These are phyloP conservation scores for Rhincodon typus DNA, from an alignment of 2,797 vertebrate genomes.

Conservation along the genomic window DNA sequence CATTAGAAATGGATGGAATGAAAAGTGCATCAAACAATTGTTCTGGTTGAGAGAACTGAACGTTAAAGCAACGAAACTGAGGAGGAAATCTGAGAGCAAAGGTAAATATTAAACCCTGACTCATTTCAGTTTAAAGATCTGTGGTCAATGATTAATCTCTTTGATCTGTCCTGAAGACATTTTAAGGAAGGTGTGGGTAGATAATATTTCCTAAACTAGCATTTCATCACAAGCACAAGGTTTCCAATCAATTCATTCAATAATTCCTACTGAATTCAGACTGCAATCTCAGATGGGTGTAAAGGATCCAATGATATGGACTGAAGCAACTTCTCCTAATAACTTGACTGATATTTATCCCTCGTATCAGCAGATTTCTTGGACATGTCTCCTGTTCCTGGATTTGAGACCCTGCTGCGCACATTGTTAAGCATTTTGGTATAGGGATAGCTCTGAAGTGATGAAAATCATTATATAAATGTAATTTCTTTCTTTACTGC, in stretches of 20 bases:
- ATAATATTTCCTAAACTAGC: background rate
- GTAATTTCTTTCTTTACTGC: background rate
- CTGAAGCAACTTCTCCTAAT: too few species aligned
- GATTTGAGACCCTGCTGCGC: background rate
- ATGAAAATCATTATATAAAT: background rate
- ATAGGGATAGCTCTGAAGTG: background rate
- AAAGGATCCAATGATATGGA: background rate
- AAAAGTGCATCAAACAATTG: background rate
- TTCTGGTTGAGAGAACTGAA: background rate
- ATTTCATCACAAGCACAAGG: background rate
- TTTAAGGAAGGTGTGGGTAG: background rate
- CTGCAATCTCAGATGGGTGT: background rate
- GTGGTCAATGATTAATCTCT: conserved; percentile 28
- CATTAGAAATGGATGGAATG: too few species aligned
- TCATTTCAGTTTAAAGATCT: background rate
- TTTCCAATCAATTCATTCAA: background rate
- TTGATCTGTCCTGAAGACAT: background rate
- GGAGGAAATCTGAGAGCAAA: background rate
- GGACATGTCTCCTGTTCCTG: background rate
- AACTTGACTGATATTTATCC: background rate
- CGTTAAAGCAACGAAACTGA: background rate
- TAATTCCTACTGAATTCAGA: background rate
- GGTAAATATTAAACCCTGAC: background rate
- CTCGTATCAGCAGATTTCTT: background rate
- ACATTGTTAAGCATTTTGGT: background rate